Conservation (phyloP, 1,140 invertebrate genomes). For the Stenopsyche tienmushanensis region DNA sequence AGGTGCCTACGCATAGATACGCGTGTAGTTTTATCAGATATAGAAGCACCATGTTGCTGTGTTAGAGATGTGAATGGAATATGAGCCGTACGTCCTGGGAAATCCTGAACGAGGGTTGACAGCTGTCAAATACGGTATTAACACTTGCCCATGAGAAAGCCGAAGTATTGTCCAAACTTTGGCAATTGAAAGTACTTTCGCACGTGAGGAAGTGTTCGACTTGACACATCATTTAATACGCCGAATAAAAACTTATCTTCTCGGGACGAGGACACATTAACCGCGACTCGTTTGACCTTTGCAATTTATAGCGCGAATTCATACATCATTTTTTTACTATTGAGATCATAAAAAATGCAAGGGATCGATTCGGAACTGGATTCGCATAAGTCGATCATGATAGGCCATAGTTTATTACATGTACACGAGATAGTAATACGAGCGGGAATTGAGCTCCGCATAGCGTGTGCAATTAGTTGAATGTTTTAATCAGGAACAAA, state of each 20-base stretch:
- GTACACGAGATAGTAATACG: no score
- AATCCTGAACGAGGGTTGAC: conserved; percentile 24
- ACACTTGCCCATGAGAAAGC: background rate
- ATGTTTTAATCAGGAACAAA: conserved; percentile 27
- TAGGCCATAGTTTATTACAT: no score
- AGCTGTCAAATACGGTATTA: conserved; percentile 28
- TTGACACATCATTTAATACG: background rate
- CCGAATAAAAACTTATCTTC: no score
- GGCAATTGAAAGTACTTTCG: conserved; percentile 24
- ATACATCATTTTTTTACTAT: no score
- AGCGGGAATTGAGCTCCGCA: background rate
- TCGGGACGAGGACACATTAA: no score
- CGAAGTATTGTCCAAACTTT: conserved; percentile 13
- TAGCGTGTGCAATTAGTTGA: conserved; percentile 23
- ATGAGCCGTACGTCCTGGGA: conserved; percentile 9
- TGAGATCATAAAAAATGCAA: no score
- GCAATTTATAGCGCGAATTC: background rate
- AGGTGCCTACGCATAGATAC: no score
- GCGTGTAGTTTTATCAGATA: no score
- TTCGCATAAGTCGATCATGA: no score
- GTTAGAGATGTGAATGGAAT: conserved; percentile 3
- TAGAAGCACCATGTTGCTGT: no score
- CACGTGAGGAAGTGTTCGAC: background rate
- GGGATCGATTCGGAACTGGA: no score
- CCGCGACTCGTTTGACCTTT: conserved; percentile 9